These are phyloP conservation scores for Pocillopora damicornis DNA, from an alignment of 64 coral and sea anemone species.

Conservation along the genomic window DNA sequence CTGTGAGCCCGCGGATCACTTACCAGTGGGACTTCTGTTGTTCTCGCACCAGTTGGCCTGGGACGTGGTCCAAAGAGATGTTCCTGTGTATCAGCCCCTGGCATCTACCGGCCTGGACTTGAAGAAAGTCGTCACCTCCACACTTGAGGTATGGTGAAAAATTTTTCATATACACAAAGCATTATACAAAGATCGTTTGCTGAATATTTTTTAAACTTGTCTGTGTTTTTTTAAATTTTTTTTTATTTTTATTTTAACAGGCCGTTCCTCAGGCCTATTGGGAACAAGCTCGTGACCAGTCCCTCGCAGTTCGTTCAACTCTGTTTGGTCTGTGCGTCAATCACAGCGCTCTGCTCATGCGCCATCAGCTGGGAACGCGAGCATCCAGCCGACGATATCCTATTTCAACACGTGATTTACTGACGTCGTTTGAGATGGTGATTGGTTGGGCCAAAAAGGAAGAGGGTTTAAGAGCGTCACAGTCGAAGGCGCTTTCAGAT, in stretches of 20 bases:
- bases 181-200: not conserved
- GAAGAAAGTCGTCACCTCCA: slow-evolving; percentile 40
- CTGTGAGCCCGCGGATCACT: slow-evolving; percentile 65
- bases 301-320: slow-evolving; percentile 70
- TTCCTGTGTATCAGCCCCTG: slow-evolving; percentile 31
- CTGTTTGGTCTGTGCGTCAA: slow-evolving; percentile 84
- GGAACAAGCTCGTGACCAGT: slow-evolving; percentile 66
- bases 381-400: slow-evolving; percentile 70
- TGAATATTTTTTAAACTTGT: no score
- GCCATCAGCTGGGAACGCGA: slow-evolving; percentile 77
- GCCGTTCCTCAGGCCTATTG: slow-evolving; percentile 63
- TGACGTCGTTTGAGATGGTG: slow-evolving; percentile 51
- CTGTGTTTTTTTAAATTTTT: not conserved
- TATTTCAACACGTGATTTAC: slow-evolving; percentile 54
- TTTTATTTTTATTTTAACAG: not conserved
- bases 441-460: slow-evolving; percentile 26
- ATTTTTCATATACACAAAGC: no score
- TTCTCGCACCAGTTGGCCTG: slow-evolving; percentile 87
- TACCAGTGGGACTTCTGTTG: slow-evolving; percentile 78
- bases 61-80: slow-evolving; percentile 77
- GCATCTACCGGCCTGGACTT: slow-evolving; percentile 44
- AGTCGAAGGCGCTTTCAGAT: slow-evolving; percentile 25
- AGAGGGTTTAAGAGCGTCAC: slow-evolving; percentile 19
- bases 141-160: slow-evolving; percentile 47
- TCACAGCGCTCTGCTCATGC: slow-evolving; percentile 71